Conservation (phyloP, 92 coral and sea anemone species). For the Desmophyllum pertusum region DNA sequence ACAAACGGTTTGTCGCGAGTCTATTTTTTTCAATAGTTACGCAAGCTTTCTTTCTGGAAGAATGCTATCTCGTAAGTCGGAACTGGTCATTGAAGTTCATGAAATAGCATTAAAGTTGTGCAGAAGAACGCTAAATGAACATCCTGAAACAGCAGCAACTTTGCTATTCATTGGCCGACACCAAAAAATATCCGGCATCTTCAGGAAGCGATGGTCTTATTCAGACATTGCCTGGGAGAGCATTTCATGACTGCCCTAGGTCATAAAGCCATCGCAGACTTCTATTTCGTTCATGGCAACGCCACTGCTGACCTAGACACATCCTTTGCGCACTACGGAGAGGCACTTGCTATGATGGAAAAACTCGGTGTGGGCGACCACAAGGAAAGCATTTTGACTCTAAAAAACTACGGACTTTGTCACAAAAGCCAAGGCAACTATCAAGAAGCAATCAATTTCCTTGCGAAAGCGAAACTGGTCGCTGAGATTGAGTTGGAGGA, state of each 20-base stretch:
- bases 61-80: too few relatives aligned
- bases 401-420: constrained; percentile 17
- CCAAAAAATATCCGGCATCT: background rate
- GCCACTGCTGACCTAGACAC: background rate
- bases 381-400: constrained; percentile 20
- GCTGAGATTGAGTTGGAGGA: constrained; percentile 12
- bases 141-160: constrained; percentile 31
- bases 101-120: background rate
- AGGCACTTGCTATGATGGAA: constrained; percentile 5
- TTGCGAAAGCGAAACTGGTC: constrained; percentile 9
- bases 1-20: background rate
- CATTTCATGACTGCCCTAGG: constrained; percentile 20
- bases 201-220: background rate
- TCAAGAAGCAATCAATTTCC: background rate
- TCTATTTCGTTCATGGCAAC: background rate
- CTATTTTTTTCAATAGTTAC: background rate
- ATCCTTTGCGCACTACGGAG: background rate
- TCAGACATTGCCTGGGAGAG: background rate
- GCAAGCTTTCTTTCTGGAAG: background rate
- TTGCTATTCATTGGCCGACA: background rate
- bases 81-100: background rate
- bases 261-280: constrained; percentile 8
- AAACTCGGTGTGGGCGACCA: constrained; percentile 14
- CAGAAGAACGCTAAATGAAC: background rate
- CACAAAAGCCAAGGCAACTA: background rate